Evolutionary conservation across 1,140 invertebrate species (phyloP).

Genomic region (Diploscapter pachys): DNA sequence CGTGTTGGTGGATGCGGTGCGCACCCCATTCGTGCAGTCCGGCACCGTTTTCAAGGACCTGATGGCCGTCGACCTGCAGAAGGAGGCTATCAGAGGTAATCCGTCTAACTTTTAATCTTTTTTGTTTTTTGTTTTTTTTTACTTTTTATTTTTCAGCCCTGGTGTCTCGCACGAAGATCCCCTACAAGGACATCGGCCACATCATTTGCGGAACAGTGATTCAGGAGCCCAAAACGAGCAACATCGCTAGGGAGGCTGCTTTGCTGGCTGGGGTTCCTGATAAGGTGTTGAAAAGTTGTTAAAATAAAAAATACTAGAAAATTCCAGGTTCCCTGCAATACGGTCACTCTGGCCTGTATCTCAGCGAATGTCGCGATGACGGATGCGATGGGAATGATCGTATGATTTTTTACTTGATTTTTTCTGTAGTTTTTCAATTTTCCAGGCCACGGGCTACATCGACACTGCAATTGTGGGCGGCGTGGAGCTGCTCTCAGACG

Average conservation of each 20-base stretch:
- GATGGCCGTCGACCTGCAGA: slow-evolving; percentile 90
- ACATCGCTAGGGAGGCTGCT: slow-evolving; percentile 76
- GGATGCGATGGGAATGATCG: slow-evolving; percentile 69
- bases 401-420: slow-evolving; percentile 62
- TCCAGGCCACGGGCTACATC: slow-evolving; percentile 68
- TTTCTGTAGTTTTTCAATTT: slow-evolving; percentile 39
- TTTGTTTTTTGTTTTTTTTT: neutral
- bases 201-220: slow-evolving; percentile 93
- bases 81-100: slow-evolving; percentile 71
- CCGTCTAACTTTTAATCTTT: neutral
- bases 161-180: slow-evolving; percentile 49
- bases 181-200: slow-evolving; percentile 71
- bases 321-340: slow-evolving; percentile 81
- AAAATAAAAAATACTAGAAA: neutral
- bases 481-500: slow-evolving; percentile 96
- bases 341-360: slow-evolving; percentile 97
- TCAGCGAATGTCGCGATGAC: slow-evolving; percentile 91
- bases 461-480: slow-evolving; percentile 69
- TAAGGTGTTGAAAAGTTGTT: slow-evolving; percentile 49
- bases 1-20: slow-evolving; percentile 88
- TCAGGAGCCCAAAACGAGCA: slow-evolving; percentile 94
- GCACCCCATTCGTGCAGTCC: slow-evolving; percentile 91
- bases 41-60: slow-evolving; percentile 86
- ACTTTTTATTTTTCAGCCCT: slow-evolving; percentile 41
- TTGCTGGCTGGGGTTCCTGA: slow-evolving; percentile 87